Conservation (phyloP, 2,113 vertebrate species). For the Mastomys natalensis region DNA sequence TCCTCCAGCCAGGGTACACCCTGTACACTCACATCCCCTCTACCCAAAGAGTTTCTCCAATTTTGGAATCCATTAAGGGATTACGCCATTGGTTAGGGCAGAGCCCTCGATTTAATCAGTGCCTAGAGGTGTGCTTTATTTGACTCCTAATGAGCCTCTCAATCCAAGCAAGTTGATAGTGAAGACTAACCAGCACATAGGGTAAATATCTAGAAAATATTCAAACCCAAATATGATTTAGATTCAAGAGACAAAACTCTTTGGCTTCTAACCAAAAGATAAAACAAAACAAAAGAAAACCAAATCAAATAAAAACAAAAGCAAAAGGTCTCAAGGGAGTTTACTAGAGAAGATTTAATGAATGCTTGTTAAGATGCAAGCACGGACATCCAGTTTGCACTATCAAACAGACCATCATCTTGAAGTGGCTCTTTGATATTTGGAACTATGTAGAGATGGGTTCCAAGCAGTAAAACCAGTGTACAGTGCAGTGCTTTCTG, state of each 20-base stretch:
- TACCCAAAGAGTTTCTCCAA: not conserved
- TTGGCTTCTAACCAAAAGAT: not conserved
- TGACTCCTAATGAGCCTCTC: too few species aligned
- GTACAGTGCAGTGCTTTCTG: not conserved
- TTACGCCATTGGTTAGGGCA: not conserved
- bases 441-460: not conserved
- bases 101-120: not conserved
- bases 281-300: not conserved
- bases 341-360: constrained; percentile 13
- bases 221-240: not conserved
- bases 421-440: constrained; percentile 28
- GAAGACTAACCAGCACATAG: not conserved
- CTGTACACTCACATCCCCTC: not conserved
- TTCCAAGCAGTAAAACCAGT: not conserved
- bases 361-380: not conserved
- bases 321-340: not conserved
- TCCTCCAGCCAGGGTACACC: not conserved
- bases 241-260: not conserved
- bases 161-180: not conserved
- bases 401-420: not conserved
- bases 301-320: not conserved
- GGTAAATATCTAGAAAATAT: not conserved
- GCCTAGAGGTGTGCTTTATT: not conserved
- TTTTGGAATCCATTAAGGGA: not conserved
- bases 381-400: not conserved